These are phyloP conservation scores for Parelbella ahira DNA, from an alignment of 2,888 invertebrate genomes.

Conservation along the genomic window DNA sequence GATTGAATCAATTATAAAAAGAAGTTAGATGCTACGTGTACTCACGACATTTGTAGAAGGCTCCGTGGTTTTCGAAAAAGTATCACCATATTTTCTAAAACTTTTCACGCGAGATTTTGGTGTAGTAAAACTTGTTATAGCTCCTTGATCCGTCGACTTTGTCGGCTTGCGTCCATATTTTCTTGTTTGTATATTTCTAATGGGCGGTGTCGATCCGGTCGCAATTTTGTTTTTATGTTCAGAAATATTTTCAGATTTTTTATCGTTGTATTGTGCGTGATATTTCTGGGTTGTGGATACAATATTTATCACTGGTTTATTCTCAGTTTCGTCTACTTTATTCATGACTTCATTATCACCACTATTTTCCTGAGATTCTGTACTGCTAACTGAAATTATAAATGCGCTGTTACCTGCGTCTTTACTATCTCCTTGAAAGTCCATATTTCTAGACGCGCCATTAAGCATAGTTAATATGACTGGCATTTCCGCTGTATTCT, in stretches of 20 bases:
- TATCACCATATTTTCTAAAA: slow-evolving; percentile 57
- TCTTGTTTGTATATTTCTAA: slow-evolving; percentile 63
- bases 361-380: slow-evolving; percentile 56
- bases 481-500: slow-evolving; percentile 51
- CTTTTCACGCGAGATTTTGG: slow-evolving; percentile 49
- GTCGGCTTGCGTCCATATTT: slow-evolving; percentile 51
- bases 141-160: slow-evolving; percentile 42
- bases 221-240: slow-evolving; percentile 39
- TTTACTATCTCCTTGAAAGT: slow-evolving; percentile 34
- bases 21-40: slow-evolving; percentile 26
- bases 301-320: slow-evolving; percentile 39
- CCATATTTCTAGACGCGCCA: slow-evolving; percentile 40
- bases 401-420: slow-evolving; percentile 46
- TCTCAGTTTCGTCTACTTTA: slow-evolving; percentile 46
- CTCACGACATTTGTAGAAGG: slow-evolving; percentile 68
- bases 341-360: slow-evolving; percentile 45
- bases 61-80: slow-evolving; percentile 63
- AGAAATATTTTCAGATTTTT: slow-evolving; percentile 34
- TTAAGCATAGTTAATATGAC: slow-evolving; percentile 55
- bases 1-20: background rate
- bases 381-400: slow-evolving; percentile 57
- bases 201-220: slow-evolving; percentile 47
- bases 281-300: slow-evolving; percentile 56
- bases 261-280: slow-evolving; percentile 61
- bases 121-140: slow-evolving; percentile 38